These are phyloP conservation scores for Gavia stellata DNA, from an alignment of 2,113 vertebrate species.

Conservation along the genomic window DNA sequence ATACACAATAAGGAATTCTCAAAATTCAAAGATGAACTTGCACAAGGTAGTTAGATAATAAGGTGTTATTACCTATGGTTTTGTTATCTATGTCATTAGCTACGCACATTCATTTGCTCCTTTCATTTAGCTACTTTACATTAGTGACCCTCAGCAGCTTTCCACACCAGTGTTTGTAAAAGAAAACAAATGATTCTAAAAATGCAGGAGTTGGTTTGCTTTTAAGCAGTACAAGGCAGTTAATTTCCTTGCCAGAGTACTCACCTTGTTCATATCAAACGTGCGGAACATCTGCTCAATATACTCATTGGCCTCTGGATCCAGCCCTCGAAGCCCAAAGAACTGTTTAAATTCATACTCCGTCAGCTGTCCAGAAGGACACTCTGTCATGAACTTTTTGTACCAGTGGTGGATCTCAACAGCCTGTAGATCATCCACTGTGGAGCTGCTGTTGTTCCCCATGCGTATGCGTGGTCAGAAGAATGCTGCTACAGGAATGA, in stretches of 20 bases:
- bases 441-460: constrained; percentile 81
- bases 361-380: constrained; percentile 88
- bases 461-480: constrained; percentile 40
- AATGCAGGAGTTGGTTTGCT: background rate
- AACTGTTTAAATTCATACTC: constrained; percentile 93
- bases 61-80: background rate
- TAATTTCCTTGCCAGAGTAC: background rate
- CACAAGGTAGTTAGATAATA: background rate
- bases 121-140: background rate
- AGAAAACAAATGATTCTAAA: background rate
- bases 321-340: constrained; percentile 84
- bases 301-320: constrained; percentile 83
- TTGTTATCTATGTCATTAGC: background rate
- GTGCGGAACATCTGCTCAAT: constrained; percentile 94
- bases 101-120: background rate
- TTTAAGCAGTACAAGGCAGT: background rate
- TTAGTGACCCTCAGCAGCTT: background rate
- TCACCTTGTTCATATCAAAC: constrained; percentile 95
- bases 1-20: background rate
- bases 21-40: background rate
- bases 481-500: background rate
- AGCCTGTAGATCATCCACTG: constrained; percentile 86
- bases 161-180: background rate
- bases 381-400: constrained; percentile 92
- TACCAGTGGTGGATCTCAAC: constrained; percentile 94